Base-by-base conservation (phyloP, 2,888 invertebrate species). In the Strigamia maritima region DNA sequence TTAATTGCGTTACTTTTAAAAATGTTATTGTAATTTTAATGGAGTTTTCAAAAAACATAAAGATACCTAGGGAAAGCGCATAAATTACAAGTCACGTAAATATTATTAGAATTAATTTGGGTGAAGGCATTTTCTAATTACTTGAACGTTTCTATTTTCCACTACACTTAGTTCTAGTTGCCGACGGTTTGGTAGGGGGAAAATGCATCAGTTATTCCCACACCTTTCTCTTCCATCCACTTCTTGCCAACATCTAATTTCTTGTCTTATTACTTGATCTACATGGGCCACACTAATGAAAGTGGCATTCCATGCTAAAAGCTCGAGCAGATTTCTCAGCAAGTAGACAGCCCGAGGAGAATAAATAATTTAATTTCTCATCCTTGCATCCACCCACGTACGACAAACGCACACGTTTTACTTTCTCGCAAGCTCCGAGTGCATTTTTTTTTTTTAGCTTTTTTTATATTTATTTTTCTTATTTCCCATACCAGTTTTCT, bases 351-450 rank as follows among this genome's bases (percentile, higher is more conserved):
- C 74, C 74, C 74, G 31, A 74, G 74, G 74, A 74, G 74, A 74
- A 74, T 74, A 74, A 74, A 74, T 74, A 74, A 74, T 74, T 74
- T 74, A 74, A 74, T 74, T 74, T 74, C 74, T 74, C 74, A 49
- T 49, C 49, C 49, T 49, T 49, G n/a, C 49, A 49, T 49, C 49
- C 49, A 49, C n/a, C 49, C 49, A 49, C 49, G 49, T 49, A 49
- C 49, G 49, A 49, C 49, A 49, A n/a, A n/a, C 19, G n/a, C 49
- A n/a, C 49, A 49, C 49, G 49, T 49, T 49, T 49, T 49, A 49
- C n/a, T 49, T 16, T 49, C 49, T 3, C 2, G 31, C 31, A 44
- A 44, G 7, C 40, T 49, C 2, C 49, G 3, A 16, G n/a, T n/a
- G n/a, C 49, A 16, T 16, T 16, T 16, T 16, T 14, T 44, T 49